Evolutionary conservation across 2,797 vertebrate genomes (phyloP).

Genomic region (Podarcis siculus): DNA sequence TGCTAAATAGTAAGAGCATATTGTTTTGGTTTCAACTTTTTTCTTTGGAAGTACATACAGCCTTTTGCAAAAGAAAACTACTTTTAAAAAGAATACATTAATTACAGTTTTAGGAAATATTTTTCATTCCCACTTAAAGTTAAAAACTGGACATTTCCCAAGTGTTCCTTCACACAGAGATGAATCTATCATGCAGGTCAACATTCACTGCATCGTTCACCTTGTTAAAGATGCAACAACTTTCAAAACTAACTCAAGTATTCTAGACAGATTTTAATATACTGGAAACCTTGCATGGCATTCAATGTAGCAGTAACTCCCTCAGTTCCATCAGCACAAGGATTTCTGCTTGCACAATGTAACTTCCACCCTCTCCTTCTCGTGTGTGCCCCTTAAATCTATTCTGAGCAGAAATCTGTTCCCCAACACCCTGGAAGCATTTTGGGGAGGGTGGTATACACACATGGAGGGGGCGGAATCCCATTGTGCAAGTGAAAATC

Average conservation of each 20-base stretch:
- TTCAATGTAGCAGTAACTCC: too few species aligned
- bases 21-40: background rate
- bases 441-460: too few species aligned
- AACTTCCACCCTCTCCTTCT: too few species aligned
- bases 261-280: fast-evolving
- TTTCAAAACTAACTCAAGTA: conserved; percentile 4
- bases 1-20: background rate
- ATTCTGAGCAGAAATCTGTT: too few species aligned
- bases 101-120: conserved; percentile 18
- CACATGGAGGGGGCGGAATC: too few species aligned
- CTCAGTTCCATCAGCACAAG: too few species aligned
- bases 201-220: conserved; percentile 2
- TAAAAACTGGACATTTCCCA: conserved; percentile 15
- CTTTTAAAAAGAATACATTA: conserved; percentile 20
- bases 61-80: conserved; percentile 47
- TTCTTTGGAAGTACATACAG: conserved; percentile 19
- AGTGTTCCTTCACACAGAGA: conserved; percentile 25
- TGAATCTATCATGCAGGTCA: conserved; percentile 22
- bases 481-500: too few species aligned
- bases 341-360: too few species aligned
- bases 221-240: conserved; percentile 20
- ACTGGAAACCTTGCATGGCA: background rate
- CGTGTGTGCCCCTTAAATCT: too few species aligned
- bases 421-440: too few species aligned
- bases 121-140: background rate